Evolutionary conservation across 2,797 vertebrate species (phyloP).

Genomic region (Lepus oiostolus): DNA sequence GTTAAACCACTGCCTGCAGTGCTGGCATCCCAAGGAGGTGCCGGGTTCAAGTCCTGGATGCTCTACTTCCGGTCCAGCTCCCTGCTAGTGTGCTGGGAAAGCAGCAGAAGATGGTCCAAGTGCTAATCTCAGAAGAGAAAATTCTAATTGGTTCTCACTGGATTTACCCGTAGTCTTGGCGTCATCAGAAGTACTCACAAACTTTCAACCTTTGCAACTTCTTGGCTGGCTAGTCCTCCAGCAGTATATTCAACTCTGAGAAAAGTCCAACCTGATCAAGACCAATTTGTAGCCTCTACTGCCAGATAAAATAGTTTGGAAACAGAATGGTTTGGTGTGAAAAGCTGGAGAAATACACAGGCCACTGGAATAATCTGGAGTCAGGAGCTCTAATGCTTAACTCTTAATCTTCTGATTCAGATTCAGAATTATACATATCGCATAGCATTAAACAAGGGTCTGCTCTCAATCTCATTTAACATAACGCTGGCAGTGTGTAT

Average conservation of each 20-base stretch:
- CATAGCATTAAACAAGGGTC: conserved; percentile 29
- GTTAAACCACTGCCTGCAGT: too few relatives aligned
- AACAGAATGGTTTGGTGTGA: conserved; percentile 32
- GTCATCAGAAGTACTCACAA: conserved; percentile 4
- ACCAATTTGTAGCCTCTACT: background rate
- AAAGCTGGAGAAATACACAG: conserved; percentile 45
- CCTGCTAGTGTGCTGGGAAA: too few relatives aligned
- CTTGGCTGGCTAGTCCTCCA: background rate
- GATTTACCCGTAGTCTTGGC: background rate
- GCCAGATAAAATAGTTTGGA: conserved; percentile 49
- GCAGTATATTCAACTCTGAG: background rate
- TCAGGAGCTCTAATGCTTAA: background rate
- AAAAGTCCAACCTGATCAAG: conserved; percentile 7
- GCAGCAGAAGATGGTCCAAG: background rate
- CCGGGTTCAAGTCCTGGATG: too few relatives aligned
- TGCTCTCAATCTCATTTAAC: conserved; percentile 5
- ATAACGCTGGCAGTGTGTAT: background rate
- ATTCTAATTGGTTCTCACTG: conserved; percentile 19
- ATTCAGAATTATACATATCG: background rate
- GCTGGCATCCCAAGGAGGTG: too few relatives aligned
- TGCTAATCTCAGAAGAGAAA: conserved; percentile 10
- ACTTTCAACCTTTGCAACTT: conserved; percentile 45
- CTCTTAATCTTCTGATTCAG: conserved; percentile 5
- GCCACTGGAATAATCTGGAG: background rate
- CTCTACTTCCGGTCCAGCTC: too few relatives aligned